Base-by-base conservation (phyloP, 2,888 invertebrate species). In the Isotomurus palustris region DNA sequence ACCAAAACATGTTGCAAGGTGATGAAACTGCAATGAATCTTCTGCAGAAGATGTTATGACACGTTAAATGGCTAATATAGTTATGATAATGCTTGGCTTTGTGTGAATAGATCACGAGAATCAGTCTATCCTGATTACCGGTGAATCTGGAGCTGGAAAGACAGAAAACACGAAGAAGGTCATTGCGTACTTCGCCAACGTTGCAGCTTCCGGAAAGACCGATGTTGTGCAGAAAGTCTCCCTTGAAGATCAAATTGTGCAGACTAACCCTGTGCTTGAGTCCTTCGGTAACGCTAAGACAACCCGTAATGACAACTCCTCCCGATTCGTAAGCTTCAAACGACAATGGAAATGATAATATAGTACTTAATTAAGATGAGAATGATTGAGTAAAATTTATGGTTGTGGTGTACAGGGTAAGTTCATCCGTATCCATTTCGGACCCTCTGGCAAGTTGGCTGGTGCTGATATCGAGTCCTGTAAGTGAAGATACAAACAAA, bases 141-240 rank as follows among this genome's bases (percentile, higher is more conserved):
- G 82, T 87, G 93, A 94, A 82, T 93, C 92, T 83, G 97, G 97
- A 84, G 97, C 97, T 80, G 97, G 96, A 83, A 97, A 97, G 85
- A 97, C 97, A 84, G 97, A 99, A 82, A 97, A 97, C 88, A 99
- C 97, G 84, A 97, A 97, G 84, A 97, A 97, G 81, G 96, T 97
- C 86, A 97, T 97, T 83, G 92, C 94, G 78, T 97, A 97, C 85
- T 97, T 97, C 83, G 96, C 95, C 80, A 94, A 91, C 77, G 91
- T 93, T 73, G 92, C 92, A 81, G 91, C 91, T 64, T 88, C 89
- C 69, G 80, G 82, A 73, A 91, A 90, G 81, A 84, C 84, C 60
- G 75, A 79, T 40, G 73, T 71, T 70, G 75, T 75, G 68, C 80
- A 82, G 75, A 85, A 66, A 49, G 56, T 66, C 29, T 68, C 68